These are phyloP conservation scores for Heliconius congener DNA, from an alignment of 1,140 invertebrate species.

Conservation along the genomic window DNA sequence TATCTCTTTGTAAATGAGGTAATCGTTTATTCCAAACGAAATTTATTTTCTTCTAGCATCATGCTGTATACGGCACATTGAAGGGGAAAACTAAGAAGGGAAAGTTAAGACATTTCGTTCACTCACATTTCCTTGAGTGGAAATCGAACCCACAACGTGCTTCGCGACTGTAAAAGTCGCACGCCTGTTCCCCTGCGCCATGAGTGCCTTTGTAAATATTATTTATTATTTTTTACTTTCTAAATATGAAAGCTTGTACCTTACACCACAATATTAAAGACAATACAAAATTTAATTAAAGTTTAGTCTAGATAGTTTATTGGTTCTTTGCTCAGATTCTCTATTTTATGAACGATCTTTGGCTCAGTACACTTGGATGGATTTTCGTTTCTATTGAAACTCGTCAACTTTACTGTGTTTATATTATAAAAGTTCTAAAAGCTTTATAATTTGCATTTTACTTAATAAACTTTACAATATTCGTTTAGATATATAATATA, in stretches of 20 bases:
- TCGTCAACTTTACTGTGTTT: neutral
- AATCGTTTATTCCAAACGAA: too few relatives aligned
- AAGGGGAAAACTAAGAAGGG: too few relatives aligned
- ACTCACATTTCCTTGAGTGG: too few relatives aligned
- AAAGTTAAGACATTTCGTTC: too few relatives aligned
- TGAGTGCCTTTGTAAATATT: too few relatives aligned
- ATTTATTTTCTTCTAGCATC: too few relatives aligned
- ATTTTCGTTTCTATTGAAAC: slow-evolving; percentile 11
- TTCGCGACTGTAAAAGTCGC: too few relatives aligned
- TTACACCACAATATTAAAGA: slow-evolving; percentile 41
- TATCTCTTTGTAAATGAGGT: too few relatives aligned
- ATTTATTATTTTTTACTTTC: neutral
- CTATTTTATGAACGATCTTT: slow-evolving; percentile 50
- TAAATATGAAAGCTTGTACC: neutral
- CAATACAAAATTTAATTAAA: slow-evolving; percentile 68
- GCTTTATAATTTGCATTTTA: neutral
- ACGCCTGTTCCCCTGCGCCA: too few relatives aligned
- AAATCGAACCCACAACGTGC: too few relatives aligned
- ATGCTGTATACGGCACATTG: too few relatives aligned
- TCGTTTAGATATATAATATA: neutral
- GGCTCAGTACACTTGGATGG: slow-evolving; percentile 36
- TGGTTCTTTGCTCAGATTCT: slow-evolving; percentile 55
- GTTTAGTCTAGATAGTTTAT: slow-evolving; percentile 60
- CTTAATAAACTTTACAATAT: neutral
- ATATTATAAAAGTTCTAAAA: neutral